Evolutionary conservation across 2,113 vertebrate genomes (phyloP), one percentile per base, ranked within the genome.

Genomic region (Gila orcuttii): DNA sequence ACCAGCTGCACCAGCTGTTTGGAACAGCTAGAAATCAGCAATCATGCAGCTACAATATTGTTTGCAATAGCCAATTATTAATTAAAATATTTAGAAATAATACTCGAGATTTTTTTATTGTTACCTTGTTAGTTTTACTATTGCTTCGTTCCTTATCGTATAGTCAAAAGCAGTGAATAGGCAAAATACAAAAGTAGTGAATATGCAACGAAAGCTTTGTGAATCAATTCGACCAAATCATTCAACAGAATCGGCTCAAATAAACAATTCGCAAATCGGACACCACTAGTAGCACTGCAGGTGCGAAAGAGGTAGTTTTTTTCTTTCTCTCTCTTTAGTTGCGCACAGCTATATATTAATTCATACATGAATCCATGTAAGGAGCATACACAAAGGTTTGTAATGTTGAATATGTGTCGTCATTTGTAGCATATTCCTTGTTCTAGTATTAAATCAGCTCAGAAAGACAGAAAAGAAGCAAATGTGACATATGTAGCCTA

Each of bases 211-310:
- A 76, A 69, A 3, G 68, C 33, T 23, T 71, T 39, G 10, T 19
- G 15, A 75, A 75, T 52, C 17, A 55, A 9, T 33, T 33, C 13
- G 66, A 36, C 28, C 17, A 25, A 73, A 73, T 83, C 68, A 39
- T 57, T 82, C 6, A 64, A 13, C 0, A 73, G 81, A 83, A 59
- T 73, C 81, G 82, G 7, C 2, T 83, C 50, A 15, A 36, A 57
- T 25, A 17, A 71, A 83, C 15, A 50, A 83, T 57, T 57, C 45
- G 81, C 19, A 19, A 52, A 52, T 33, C 59, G 6, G 39, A 13
- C 59, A 28, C 28, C 28, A 28, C 39, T 7, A 39, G 11, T 9
- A 21, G 21, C 81, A 52, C 64, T 83, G 23, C 66, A 83, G 82
- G 82, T 83, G 82, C 33, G 50, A 59, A n/a, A 73, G 13, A 17